These are phyloP conservation scores for Endotricha flammealis DNA, from an alignment of 2,888 invertebrate species.

Conservation along the genomic window DNA sequence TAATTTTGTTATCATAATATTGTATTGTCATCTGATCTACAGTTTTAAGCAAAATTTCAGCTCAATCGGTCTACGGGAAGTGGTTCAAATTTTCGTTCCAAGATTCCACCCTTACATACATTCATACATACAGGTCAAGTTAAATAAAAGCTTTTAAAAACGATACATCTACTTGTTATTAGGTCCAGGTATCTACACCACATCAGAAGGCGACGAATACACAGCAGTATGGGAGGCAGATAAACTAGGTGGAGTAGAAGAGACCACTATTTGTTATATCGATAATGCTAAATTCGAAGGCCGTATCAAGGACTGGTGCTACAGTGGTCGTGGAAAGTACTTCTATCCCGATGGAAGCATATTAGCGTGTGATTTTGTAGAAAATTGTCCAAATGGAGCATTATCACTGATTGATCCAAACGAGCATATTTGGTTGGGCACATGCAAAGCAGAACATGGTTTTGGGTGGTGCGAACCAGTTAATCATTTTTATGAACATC, in stretches of 20 bases:
- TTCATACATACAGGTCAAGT: too few species aligned
- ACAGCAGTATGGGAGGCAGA: constrained; percentile 77
- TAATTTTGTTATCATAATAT: too few species aligned
- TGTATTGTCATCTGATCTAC: too few species aligned
- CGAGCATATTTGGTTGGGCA: constrained; percentile 74
- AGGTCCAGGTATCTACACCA: constrained; percentile 76
- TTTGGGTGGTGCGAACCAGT: constrained; percentile 58
- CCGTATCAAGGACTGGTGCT: constrained; percentile 61
- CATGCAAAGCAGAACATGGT: constrained; percentile 52
- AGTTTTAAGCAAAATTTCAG: too few species aligned
- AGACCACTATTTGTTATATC: constrained; percentile 51
- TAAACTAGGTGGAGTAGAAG: constrained; percentile 50
- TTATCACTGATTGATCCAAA: constrained; percentile 69
- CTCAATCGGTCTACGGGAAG: too few species aligned
- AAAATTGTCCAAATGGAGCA: constrained; percentile 68
- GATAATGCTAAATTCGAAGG: constrained; percentile 75
- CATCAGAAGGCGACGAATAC: constrained; percentile 79
- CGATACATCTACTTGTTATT: too few species aligned
- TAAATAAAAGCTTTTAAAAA: too few species aligned
- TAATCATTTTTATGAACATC: constrained; percentile 58
- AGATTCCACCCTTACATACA: too few species aligned
- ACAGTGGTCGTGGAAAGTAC: constrained; percentile 68
- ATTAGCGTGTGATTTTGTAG: constrained; percentile 62
- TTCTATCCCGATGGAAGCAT: constrained; percentile 68
- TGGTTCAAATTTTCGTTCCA: too few species aligned